These are phyloP conservation scores for Sebastes umbrosus DNA, from an alignment of 2,797 vertebrate species.

Conservation along the genomic window DNA sequence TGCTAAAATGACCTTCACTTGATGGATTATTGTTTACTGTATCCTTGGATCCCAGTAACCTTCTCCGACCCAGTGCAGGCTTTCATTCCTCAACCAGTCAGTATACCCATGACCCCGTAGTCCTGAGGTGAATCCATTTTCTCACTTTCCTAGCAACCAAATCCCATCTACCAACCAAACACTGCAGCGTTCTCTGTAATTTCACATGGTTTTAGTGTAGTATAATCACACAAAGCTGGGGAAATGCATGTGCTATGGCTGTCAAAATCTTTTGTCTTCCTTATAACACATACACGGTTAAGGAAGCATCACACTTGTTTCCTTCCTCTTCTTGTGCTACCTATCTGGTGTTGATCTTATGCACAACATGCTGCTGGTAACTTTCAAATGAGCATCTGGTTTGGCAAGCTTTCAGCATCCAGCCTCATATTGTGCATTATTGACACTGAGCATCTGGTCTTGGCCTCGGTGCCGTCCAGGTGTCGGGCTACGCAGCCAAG, in stretches of 20 bases:
- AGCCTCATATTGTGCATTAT: neutral
- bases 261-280: neutral
- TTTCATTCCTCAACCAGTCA: neutral
- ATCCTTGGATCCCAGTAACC: slow-evolving; percentile 25
- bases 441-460: slow-evolving; percentile 20
- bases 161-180: neutral
- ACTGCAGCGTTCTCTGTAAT: neutral
- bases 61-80: neutral
- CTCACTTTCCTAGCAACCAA: slow-evolving; percentile 23
- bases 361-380: neutral
- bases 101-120: neutral
- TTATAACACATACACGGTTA: neutral
- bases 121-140: slow-evolving; percentile 2
- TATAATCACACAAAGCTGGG: neutral
- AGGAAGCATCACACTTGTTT: neutral
- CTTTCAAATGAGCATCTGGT: neutral
- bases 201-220: neutral
- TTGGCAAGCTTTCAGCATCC: neutral
- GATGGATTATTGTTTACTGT: slow-evolving; percentile 38
- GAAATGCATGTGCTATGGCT: neutral
- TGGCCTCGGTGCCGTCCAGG: slow-evolving; percentile 6
- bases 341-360: neutral
- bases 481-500: slow-evolving; percentile 12
- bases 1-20: neutral
- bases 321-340: slow-evolving; percentile 15